These are phyloP conservation scores for Trididemnum nubilum DNA, from an alignment of 23 tunicate genomes.

Conservation along the genomic window DNA sequence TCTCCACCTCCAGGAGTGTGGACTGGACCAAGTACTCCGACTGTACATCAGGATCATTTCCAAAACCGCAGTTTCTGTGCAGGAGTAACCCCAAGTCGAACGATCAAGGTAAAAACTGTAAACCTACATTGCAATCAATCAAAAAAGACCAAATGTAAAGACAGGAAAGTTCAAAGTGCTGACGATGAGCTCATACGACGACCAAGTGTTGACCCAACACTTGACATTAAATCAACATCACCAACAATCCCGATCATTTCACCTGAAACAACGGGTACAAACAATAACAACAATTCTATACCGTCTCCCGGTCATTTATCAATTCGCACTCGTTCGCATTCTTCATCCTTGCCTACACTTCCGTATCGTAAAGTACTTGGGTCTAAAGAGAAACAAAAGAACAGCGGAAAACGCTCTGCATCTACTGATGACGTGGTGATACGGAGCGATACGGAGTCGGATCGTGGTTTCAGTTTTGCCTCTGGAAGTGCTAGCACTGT, in stretches of 20 bases:
- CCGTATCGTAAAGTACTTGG: not conserved
- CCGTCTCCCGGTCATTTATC: not conserved
- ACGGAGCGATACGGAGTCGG: conserved; percentile 18
- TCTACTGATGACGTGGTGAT: conserved; percentile 16
- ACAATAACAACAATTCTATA: not conserved
- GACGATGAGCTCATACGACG: not conserved
- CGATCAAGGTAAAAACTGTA: not conserved
- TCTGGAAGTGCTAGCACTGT: conserved; percentile 78
- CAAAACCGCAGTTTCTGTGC: not conserved
- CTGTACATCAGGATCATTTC: not conserved
- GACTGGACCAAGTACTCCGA: not conserved
- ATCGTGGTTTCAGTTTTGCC: conserved; percentile 44
- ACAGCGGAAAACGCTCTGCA: conserved; percentile 1
- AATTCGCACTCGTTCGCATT: conserved; percentile 6
- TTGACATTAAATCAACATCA: not conserved
- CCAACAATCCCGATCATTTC: not conserved
- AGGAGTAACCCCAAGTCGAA: not conserved
- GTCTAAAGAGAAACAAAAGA: not conserved
- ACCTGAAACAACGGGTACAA: not conserved
- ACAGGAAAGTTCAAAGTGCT: not conserved
- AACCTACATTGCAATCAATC: not conserved
- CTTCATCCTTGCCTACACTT: conserved; percentile 33
- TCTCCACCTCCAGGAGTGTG: not conserved
- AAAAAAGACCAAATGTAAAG: not conserved
- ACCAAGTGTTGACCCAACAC: not conserved